phyloP scores from a whole-genome alignment of 2,888 invertebrate species.

The Hydraecia micacea region DNA sequence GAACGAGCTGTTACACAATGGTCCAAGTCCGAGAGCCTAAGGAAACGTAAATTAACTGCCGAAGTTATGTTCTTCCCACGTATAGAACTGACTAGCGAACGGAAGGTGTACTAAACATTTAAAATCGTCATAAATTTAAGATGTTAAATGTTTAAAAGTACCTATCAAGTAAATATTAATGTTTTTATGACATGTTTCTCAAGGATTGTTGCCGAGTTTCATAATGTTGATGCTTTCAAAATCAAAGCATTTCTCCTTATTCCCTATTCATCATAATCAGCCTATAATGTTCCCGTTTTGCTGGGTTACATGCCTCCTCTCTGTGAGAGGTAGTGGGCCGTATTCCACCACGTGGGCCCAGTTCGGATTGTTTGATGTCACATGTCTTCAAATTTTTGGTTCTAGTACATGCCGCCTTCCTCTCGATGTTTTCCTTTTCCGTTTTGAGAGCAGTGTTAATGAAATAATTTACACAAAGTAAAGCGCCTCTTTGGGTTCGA shows the following conservation, averaged over 20 bases:
- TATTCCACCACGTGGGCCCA: no score
- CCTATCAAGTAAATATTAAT: background rate
- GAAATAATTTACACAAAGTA: no score
- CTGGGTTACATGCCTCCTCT: no score
- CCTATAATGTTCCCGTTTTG: no score
- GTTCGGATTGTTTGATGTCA: no score
- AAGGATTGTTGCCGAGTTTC: background rate
- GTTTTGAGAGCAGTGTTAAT: no score
- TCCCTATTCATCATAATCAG: no score
- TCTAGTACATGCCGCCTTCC: no score
- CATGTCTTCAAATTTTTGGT: no score
- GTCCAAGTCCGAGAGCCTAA: background rate
- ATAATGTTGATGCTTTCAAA: background rate
- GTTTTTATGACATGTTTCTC: constrained; percentile 7
- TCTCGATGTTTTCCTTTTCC: no score
- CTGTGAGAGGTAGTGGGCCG: no score
- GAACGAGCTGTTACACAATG: background rate
- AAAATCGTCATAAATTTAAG: background rate
- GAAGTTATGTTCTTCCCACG: constrained; percentile 16
- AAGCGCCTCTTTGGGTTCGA: no score
- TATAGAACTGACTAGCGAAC: background rate
- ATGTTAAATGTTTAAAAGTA: background rate
- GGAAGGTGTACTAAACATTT: background rate
- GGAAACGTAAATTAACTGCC: constrained; percentile 3
- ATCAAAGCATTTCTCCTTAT: background rate